These are phyloP conservation scores for Aythya baeri DNA, from an alignment of 2,113 vertebrate species.

Conservation along the genomic window DNA sequence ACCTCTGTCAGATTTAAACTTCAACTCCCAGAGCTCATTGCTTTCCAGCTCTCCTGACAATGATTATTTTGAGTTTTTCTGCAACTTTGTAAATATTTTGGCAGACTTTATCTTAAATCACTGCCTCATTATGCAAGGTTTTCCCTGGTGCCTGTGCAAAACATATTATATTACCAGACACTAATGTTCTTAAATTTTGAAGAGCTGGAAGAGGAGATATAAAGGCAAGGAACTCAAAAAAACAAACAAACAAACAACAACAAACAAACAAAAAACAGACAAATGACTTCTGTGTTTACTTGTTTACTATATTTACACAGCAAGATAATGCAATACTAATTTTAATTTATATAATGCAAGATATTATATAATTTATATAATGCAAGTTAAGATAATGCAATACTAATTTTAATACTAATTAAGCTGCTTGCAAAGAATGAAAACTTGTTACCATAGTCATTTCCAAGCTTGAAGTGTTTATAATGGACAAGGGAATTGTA, in stretches of 20 bases:
- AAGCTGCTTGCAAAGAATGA: neutral
- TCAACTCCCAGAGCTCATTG: neutral
- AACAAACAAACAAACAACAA: neutral
- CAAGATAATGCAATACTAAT: neutral
- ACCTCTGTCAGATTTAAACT: conserved; percentile 20
- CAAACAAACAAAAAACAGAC: neutral
- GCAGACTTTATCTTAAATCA: conserved; percentile 13
- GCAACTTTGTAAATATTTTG: neutral
- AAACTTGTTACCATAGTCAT: neutral
- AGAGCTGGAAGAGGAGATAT: neutral
- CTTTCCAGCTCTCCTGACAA: neutral
- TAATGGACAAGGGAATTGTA: neutral
- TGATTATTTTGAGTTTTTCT: conserved; percentile 26
- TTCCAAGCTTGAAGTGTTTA: neutral
- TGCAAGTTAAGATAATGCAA: neutral
- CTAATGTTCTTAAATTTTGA: neutral
- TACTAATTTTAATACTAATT: neutral
- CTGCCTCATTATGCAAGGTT: neutral
- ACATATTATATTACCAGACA: neutral
- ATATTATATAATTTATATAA: too few species aligned
- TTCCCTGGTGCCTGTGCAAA: neutral
- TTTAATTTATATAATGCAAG: neutral
- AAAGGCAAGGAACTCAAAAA: neutral
- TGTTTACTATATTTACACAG: neutral
- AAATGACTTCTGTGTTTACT: neutral